Evolutionary conservation across 2,113 vertebrate genomes (phyloP), one percentile per base, ranked within the genome.

Genomic region (Laticauda colubrina): DNA sequence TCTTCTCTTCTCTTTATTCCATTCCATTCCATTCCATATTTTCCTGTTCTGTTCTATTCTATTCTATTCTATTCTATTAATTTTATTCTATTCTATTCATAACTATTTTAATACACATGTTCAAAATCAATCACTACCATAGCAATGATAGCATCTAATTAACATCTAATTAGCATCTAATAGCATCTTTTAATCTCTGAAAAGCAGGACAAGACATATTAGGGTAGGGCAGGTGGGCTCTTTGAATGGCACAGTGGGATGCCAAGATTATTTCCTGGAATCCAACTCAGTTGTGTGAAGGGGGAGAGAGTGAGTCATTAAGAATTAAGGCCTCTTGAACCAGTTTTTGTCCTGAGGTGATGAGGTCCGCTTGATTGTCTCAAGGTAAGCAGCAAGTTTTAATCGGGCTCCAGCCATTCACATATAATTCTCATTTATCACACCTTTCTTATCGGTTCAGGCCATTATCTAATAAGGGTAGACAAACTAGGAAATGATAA

Each of bases 401-500:
- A 55, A 88, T 51, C 45, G 0, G 23, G 61, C 87, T 59, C 45
- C 2, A 23, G 87, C 87, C 45, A 69, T 81, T 89, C 51, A 85
- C 53, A 89, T 85, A 39, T 89, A 7, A 85, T 85, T 59, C 55
- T 34, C 56, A 39, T 51, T 92, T 81, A 92, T 89, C 87, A 24
- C 91, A 24, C 91, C 20, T 54, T 39, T 26, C 91, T 88, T 92
- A 92, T 92, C 91, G 9, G 26, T n/a, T 39, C 29, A 56, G 55
- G 88, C 69, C 59, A 86, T 86, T 93, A 89, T 93, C 75, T 87
- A 90, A 59, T n/a, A 12, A 86, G 29, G 45, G 88, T 89, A 93
- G 88, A 90, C 88, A 93, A 93, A 93, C 88, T 39, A 85, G 69
- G 55, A 18, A 34, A 51, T 6, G 87, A 92, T 89, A 92, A 92